Evolutionary conservation across 2,888 invertebrate species (phyloP).

Genomic region (Parthenolecanium corni): DNA sequence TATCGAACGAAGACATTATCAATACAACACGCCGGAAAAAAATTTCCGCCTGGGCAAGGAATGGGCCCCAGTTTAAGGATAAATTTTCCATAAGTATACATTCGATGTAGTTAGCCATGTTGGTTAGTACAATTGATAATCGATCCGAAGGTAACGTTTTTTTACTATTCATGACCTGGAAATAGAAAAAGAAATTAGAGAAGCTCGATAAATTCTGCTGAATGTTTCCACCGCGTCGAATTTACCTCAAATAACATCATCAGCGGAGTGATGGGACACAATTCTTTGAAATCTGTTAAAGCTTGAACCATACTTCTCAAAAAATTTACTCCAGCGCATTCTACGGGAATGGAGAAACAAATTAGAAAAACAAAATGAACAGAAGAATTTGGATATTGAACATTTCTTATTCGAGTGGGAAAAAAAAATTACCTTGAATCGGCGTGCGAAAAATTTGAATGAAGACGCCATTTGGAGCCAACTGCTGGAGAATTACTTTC

Average conservation of each 20-base stretch:
- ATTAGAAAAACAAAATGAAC: background rate
- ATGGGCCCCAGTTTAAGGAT: constrained; percentile 62
- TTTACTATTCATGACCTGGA: constrained; percentile 60
- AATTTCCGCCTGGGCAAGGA: constrained; percentile 75
- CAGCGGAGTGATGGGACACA: constrained; percentile 87
- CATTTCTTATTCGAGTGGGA: background rate
- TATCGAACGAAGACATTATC: constrained; percentile 55
- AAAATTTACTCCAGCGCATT: constrained; percentile 64
- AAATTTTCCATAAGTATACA: constrained; percentile 81
- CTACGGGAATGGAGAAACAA: constrained; percentile 40
- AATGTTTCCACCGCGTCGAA: constrained; percentile 12
- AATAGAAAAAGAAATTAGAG: constrained; percentile 29
- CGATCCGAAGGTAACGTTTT: constrained; percentile 60
- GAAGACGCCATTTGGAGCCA: constrained; percentile 94
- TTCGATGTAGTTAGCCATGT: constrained; percentile 87
- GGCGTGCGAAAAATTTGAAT: constrained; percentile 87
- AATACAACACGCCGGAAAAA: constrained; percentile 68
- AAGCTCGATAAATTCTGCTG: too few species aligned
- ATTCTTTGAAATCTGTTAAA: constrained; percentile 86
- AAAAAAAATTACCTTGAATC: constrained; percentile 39
- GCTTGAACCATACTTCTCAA: constrained; percentile 90
- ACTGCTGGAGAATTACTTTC: constrained; percentile 88
- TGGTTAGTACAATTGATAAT: constrained; percentile 69
- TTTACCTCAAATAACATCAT: constrained; percentile 74
- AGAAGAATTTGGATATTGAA: background rate